Evolutionary conservation across 2,888 invertebrate genomes (phyloP).

Genomic region (Lasius platythorax): DNA sequence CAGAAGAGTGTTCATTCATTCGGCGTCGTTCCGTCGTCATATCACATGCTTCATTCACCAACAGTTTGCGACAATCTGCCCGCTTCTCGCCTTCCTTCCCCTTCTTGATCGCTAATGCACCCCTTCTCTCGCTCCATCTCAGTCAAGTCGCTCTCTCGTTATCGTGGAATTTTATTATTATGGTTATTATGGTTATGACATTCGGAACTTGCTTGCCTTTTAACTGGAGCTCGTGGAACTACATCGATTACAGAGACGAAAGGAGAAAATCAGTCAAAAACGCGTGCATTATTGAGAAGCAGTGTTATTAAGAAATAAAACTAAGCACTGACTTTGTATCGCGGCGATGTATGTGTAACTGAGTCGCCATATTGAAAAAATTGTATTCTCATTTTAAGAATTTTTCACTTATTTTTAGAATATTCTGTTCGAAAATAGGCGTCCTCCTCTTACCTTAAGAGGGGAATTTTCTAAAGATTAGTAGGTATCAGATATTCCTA

Average conservation of each 20-base stretch:
- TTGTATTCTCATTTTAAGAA: too few relatives aligned
- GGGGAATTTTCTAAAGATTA: too few relatives aligned
- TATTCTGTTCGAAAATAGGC: too few relatives aligned
- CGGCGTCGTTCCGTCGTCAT: slow-evolving; percentile 24
- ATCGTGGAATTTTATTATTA: slow-evolving; percentile 69
- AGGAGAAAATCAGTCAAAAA: slow-evolving; percentile 36
- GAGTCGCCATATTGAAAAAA: not conserved
- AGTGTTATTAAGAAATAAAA: slow-evolving; percentile 45
- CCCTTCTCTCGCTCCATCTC: not conserved
- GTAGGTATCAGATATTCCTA: too few relatives aligned
- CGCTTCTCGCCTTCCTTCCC: slow-evolving; percentile 3
- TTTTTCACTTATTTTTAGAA: too few relatives aligned
- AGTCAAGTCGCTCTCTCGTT: slow-evolving; percentile 57
- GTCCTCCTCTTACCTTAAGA: too few relatives aligned
- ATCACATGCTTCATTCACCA: slow-evolving; percentile 59
- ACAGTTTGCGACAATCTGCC: slow-evolving; percentile 38
- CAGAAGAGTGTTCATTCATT: slow-evolving; percentile 63
- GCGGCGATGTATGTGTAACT: not conserved
- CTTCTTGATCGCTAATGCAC: slow-evolving; percentile 25
- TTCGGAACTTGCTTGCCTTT: slow-evolving; percentile 57
- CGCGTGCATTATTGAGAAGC: slow-evolving; percentile 43
- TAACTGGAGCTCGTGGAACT: slow-evolving; percentile 53
- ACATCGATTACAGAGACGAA: not conserved
- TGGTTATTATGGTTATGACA: slow-evolving; percentile 70
- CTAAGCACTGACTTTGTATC: slow-evolving; percentile 4